Conservation (phyloP, 2,888 invertebrate species). For the Melieria picta region DNA sequence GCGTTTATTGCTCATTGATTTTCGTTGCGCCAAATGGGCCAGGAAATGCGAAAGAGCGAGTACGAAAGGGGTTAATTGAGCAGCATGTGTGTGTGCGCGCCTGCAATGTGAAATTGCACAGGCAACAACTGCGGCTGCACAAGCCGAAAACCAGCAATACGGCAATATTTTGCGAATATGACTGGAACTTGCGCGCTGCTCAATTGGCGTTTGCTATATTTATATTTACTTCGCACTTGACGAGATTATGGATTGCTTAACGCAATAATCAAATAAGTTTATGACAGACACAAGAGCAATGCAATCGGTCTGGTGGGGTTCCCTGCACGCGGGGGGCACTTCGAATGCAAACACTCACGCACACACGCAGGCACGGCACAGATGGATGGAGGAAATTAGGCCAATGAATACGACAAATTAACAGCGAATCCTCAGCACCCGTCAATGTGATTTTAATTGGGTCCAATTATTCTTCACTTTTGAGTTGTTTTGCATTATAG, state of each 20-base stretch:
- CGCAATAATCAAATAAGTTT: not conserved
- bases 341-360: not conserved
- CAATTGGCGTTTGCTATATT: too few species aligned
- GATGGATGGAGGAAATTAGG: not conserved
- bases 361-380: not conserved
- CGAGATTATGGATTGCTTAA: not conserved
- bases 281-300: not conserved
- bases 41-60: not conserved
- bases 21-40: not conserved
- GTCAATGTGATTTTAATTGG: too few species aligned
- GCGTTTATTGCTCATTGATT: constrained; percentile 16
- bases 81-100: not conserved
- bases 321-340: not conserved
- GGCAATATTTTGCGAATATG: too few species aligned
- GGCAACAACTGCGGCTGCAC: too few species aligned
- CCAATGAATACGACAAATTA: not conserved
- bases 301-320: not conserved
- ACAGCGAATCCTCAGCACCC: too few species aligned
- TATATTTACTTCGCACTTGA: too few species aligned
- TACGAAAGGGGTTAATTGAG: not conserved
- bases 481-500: too few species aligned
- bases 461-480: too few species aligned
- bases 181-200: too few species aligned
- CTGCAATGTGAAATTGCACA: too few species aligned
- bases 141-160: too few species aligned